phyloP scores from a whole-genome alignment of 1,140 invertebrate genomes.

The Holcopasites calliopsidis region DNA sequence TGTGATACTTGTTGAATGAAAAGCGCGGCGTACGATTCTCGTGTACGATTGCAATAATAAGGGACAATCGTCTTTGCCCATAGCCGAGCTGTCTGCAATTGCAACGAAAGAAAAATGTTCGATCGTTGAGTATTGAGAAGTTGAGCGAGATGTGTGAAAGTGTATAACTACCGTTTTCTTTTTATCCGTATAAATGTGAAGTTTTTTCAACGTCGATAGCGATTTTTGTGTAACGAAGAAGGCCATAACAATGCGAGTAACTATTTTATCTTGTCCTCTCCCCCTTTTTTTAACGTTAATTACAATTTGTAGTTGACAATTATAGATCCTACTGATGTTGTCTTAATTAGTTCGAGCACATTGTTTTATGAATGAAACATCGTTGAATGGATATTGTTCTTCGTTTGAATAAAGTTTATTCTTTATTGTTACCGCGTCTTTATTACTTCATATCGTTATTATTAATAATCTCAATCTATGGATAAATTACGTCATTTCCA shows the following conservation, averaged over 20 bases:
- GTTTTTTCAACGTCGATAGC: not conserved
- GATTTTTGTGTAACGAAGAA: not conserved
- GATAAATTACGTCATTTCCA: too few species aligned
- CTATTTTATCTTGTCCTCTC: not conserved
- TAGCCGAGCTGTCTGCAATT: not conserved
- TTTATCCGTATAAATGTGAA: not conserved
- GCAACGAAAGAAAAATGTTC: not conserved
- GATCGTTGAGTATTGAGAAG: not conserved
- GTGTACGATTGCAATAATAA: not conserved
- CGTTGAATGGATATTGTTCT: not conserved
- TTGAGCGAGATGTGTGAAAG: not conserved
- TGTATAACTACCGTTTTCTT: not conserved
- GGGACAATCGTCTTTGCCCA: not conserved
- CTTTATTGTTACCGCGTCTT: not conserved
- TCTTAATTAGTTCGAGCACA: not conserved
- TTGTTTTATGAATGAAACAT: not conserved
- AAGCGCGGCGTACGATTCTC: not conserved
- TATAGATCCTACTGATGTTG: not conserved
- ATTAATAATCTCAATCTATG: not conserved
- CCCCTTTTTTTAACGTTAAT: too few species aligned
- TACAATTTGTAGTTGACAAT: not conserved
- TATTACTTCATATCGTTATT: not conserved
- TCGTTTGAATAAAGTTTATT: not conserved
- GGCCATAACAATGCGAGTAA: conserved; percentile 25
- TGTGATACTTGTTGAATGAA: not conserved